These are phyloP conservation scores for Passer montanus DNA, from an alignment of 2,113 vertebrate species.

Conservation along the genomic window DNA sequence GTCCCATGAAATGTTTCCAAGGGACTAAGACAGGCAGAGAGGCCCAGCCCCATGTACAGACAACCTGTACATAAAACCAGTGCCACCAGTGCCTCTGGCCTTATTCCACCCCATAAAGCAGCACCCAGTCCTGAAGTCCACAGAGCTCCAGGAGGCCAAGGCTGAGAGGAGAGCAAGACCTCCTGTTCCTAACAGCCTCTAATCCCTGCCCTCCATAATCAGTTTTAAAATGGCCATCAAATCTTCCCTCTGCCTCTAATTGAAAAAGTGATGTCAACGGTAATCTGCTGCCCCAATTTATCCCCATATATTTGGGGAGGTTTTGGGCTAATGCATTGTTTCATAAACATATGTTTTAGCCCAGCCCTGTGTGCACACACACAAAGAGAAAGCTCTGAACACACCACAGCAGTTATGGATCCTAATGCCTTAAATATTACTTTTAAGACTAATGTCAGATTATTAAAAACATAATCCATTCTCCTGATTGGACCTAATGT, in stretches of 20 bases:
- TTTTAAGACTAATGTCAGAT: slow-evolving; percentile 86
- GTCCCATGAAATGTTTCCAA: not conserved
- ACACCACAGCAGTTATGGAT: slow-evolving; percentile 66
- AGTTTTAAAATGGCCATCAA: slow-evolving; percentile 68
- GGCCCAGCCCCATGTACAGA: accelerated
- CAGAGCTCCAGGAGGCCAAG: not conserved
- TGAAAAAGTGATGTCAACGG: slow-evolving; percentile 67
- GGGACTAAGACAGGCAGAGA: not conserved
- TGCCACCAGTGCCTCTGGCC: not conserved
- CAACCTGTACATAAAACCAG: not conserved
- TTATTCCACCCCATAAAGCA: not conserved
- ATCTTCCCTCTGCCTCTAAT: slow-evolving; percentile 65
- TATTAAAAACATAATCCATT: slow-evolving; percentile 80
- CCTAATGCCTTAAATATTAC: slow-evolving; percentile 80
- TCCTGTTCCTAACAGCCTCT: slow-evolving; percentile 18
- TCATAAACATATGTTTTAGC: slow-evolving; percentile 73
- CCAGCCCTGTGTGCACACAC: not conserved
- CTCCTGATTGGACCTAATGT: slow-evolving; percentile 73
- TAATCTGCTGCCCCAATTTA: slow-evolving; percentile 68
- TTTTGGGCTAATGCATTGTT: slow-evolving; percentile 67
- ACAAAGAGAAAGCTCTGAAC: slow-evolving; percentile 51
- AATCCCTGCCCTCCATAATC: slow-evolving; percentile 61
- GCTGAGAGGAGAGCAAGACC: not conserved
- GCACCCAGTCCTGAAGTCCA: not conserved
- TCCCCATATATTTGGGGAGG: slow-evolving; percentile 40